Evolutionary conservation across 2,797 vertebrate genomes (phyloP).

Genomic region (Paramormyrops hopkinsi): DNA sequence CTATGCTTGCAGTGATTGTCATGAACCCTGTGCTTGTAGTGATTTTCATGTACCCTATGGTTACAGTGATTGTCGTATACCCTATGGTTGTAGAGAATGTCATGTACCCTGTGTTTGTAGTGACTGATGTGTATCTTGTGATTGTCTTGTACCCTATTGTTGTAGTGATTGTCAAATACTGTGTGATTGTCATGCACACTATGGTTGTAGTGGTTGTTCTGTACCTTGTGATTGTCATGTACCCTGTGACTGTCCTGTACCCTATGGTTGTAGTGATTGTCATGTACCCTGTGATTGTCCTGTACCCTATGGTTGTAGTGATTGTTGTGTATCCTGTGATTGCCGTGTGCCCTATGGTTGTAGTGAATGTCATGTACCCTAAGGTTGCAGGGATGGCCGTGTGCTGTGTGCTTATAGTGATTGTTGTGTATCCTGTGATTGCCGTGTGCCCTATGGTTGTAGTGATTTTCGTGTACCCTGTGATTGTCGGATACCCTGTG

Average conservation of each 20-base stretch:
- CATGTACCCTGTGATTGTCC: not conserved
- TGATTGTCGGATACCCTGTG: not conserved
- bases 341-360: fast-evolving
- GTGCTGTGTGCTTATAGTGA: too few relatives aligned
- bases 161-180: not conserved
- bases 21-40: not conserved
- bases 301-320: too few relatives aligned
- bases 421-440: not conserved
- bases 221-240: not conserved
- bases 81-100: not conserved
- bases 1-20: not conserved
- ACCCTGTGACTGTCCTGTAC: not conserved
- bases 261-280: not conserved
- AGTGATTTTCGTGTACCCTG: not conserved
- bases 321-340: not conserved
- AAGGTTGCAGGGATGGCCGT: not conserved
- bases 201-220: not conserved
- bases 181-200: not conserved
- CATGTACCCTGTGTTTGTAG: not conserved
- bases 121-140: not conserved
- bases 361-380: not conserved
- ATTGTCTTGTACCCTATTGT: not conserved
- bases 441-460: not conserved
- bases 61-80: not conserved
- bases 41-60: not conserved